Conservation (phyloP, 2,113 vertebrate genomes). For the Cyanoramphus novaezelandiae region DNA sequence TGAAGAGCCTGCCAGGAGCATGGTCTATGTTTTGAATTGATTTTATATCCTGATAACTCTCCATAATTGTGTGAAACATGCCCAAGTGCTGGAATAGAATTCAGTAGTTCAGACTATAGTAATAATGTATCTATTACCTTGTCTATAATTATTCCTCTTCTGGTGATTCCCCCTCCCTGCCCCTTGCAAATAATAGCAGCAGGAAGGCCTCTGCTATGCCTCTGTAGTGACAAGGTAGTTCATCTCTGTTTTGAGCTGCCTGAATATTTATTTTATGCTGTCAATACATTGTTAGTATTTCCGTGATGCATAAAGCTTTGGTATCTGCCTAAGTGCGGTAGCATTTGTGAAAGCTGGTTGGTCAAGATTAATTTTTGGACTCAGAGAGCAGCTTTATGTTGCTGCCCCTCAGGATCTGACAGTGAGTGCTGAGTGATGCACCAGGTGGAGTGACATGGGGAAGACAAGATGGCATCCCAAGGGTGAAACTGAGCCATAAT, state of each 20-base stretch:
- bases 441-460: background rate
- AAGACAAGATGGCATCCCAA: background rate
- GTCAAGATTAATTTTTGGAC: background rate
- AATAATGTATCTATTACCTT: background rate
- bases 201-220: background rate
- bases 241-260: background rate
- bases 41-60: conserved; percentile 16
- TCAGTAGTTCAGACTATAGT: background rate
- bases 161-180: background rate
- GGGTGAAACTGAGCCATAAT: background rate
- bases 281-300: background rate
- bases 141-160: background rate
- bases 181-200: background rate
- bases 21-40: conserved; percentile 25
- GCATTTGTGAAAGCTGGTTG: background rate
- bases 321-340: background rate
- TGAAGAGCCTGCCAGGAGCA: conserved; percentile 17
- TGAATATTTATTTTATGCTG: background rate
- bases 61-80: conserved; percentile 2
- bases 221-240: background rate
- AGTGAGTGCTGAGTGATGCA: background rate
- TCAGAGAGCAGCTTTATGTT: background rate
- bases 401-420: background rate
- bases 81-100: background rate
- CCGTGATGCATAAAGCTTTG: background rate